Percentiles rank a stretch among this genome's conserved stretches.
Evolutionary conservation across 2,113 vertebrate genomes (phyloP).

Genomic region (Bothrops jararaca): DNA sequence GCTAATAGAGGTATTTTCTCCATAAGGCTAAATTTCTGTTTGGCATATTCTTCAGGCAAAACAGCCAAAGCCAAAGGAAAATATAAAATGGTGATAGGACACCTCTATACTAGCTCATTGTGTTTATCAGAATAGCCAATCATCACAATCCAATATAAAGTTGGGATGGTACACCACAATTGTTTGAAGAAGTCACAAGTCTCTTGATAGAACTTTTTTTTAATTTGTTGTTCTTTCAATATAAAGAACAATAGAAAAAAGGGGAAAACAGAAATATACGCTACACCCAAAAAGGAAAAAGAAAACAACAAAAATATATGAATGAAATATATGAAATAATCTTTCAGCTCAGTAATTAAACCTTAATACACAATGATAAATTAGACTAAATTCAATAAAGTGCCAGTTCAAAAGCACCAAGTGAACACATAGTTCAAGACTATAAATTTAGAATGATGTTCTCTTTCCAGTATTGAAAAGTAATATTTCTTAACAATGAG

Average conservation of each 20-base stretch:
- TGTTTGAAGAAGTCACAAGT: background rate
- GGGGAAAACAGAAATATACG: background rate
- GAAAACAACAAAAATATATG: background rate
- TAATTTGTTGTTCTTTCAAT: background rate
- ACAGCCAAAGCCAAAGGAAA: background rate
- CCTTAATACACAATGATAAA: background rate
- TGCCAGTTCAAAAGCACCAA: background rate
- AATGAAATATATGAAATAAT: background rate
- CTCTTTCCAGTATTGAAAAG: background rate
- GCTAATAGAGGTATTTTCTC: background rate
- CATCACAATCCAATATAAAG: background rate
- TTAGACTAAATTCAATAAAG: background rate
- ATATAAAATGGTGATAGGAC: background rate
- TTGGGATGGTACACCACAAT: background rate
- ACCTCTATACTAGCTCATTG: background rate
- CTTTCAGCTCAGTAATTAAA: background rate
- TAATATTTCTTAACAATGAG: background rate
- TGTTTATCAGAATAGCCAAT: background rate
- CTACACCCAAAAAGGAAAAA: background rate
- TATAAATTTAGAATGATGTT: background rate
- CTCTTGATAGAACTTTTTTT: background rate
- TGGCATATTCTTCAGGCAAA: background rate
- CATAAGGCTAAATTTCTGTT: background rate
- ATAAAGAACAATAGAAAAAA: background rate
- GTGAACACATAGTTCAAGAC: background rate